These are phyloP conservation scores for Metridium senile DNA, from an alignment of 92 coral and sea anemone species.

Conservation along the genomic window DNA sequence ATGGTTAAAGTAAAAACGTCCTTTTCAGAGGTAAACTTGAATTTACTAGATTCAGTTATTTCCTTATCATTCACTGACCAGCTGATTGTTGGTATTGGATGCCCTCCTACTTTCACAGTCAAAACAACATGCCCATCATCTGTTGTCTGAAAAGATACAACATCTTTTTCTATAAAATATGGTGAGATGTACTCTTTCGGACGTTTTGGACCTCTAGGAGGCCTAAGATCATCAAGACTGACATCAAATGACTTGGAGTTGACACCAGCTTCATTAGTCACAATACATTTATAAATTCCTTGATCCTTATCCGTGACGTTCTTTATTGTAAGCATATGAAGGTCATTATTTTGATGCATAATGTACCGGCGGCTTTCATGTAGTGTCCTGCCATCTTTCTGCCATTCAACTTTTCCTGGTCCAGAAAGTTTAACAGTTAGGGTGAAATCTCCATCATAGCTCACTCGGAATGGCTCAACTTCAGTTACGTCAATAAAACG, in stretches of 20 bases:
- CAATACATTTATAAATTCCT: conserved; percentile 84
- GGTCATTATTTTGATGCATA: conserved; percentile 66
- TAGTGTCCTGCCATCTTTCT: conserved; percentile 68
- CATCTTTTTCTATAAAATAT: conserved; percentile 51
- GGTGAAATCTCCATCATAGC: conserved; percentile 65
- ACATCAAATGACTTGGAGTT: conserved; percentile 48
- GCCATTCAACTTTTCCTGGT: conserved; percentile 70
- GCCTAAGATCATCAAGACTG: conserved; percentile 44
- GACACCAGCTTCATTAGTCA: conserved; percentile 65
- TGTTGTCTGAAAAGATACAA: conserved; percentile 51
- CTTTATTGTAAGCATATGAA: conserved; percentile 77
- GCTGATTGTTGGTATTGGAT: conserved; percentile 61
- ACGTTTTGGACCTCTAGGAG: conserved; percentile 17
- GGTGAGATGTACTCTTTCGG: conserved; percentile 65
- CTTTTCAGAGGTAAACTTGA: conserved; percentile 57
- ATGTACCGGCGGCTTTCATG: conserved; percentile 57
- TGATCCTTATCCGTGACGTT: conserved; percentile 68
- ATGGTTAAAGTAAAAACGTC: conserved; percentile 64
- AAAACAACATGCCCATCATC: conserved; percentile 69
- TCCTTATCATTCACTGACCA: conserved; percentile 70
- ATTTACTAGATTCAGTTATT: conserved; percentile 50
- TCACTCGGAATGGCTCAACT: conserved; percentile 51
- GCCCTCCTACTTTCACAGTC: conserved; percentile 67
- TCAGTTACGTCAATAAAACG: conserved; percentile 59
- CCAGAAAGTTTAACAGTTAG: conserved; percentile 82